A percentile compares a stretch with the other conserved stretches of the same genome.
Evolutionary conservation across 2,113 vertebrate genomes (phyloP).

Genomic region (Proteles cristata): DNA sequence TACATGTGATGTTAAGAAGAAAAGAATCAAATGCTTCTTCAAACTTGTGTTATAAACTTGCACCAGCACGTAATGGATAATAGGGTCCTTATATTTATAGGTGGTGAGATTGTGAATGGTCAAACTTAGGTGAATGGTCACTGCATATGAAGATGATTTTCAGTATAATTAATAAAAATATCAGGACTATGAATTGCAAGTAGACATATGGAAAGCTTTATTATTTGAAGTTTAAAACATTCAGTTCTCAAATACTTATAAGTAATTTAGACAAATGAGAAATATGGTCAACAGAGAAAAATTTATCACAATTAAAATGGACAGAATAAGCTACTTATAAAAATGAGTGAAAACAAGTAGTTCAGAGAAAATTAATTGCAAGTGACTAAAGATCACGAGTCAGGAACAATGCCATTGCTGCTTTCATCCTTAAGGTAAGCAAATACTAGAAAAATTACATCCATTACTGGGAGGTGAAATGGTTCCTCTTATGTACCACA

Average conservation of each 20-base stretch:
- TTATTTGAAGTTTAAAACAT: neutral
- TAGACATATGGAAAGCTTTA: neutral
- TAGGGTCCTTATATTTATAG: neutral
- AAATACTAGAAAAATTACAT: neutral
- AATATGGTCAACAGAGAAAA: neutral
- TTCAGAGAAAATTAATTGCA: neutral
- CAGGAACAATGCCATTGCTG: neutral
- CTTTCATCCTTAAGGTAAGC: neutral
- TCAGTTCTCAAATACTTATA: neutral
- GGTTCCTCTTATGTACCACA: neutral
- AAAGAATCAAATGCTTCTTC: neutral
- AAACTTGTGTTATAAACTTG: neutral
- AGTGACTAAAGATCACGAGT: neutral
- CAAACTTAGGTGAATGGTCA: neutral
- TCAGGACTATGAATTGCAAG: neutral
- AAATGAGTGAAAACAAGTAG: neutral
- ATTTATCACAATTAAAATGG: neutral
- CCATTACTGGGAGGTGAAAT: neutral
- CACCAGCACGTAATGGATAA: neutral
- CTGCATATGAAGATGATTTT: neutral
- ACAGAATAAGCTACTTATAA: neutral
- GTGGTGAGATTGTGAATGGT: neutral
- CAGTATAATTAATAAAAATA: neutral
- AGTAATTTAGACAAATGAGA: neutral
- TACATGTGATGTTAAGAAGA: conserved; percentile 65